Base-by-base conservation (phyloP, 2,888 invertebrate genomes). In the Zhuqinia jingwanae region DNA sequence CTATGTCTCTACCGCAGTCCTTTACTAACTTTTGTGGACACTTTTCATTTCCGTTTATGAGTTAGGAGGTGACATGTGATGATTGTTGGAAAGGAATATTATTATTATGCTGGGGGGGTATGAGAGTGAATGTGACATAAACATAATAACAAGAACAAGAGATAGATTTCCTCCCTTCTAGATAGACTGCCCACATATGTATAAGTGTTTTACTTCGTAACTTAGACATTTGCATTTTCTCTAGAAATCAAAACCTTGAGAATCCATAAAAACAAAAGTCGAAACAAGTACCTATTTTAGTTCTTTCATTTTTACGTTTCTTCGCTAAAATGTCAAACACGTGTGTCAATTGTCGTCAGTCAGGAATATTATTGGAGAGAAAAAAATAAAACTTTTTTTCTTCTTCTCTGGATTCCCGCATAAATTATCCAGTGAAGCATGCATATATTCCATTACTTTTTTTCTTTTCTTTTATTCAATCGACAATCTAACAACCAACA, bases 241-340 rank as follows among this genome's bases (percentile, higher is more conserved):
- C 10, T 17, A 36, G 17, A 45, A 68, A 68, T 68, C 68, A 68
- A 68, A 65, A 68, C 45, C 42, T 68, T 68, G 36, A 17, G 30
- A 58, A 58, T 45, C 22, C 42, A 68, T 10, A 68, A 17, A 60
- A 10, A 22, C 0, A 60, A 60, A 10, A 36, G n/a, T n/a, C n/a
- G n/a, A n/a, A n/a, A n/a, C n/a, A n/a, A n/a, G n/a, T n/a, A n/a
- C n/a, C n/a, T 22, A 42, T n/a, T 68, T 0, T 42, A n/a, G 17
- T 65, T 42, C 5, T 30, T 22, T 30, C 25, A 22, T 60, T 30
- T 25, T 30, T 53, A 2, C 75, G 2, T 13, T 10, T 25, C 27
- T 56, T 13, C 15, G 63, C 30, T 73, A 47, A 84, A 84, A 85
- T 85, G 85, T 73, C 85, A 85, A 78, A 70, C 85, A 85, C 85